A percentile compares a stretch with the other conserved stretches of the same genome.
Evolutionary conservation across 2,888 invertebrate genomes (phyloP).

Genomic region (Calameuta pallipes): DNA sequence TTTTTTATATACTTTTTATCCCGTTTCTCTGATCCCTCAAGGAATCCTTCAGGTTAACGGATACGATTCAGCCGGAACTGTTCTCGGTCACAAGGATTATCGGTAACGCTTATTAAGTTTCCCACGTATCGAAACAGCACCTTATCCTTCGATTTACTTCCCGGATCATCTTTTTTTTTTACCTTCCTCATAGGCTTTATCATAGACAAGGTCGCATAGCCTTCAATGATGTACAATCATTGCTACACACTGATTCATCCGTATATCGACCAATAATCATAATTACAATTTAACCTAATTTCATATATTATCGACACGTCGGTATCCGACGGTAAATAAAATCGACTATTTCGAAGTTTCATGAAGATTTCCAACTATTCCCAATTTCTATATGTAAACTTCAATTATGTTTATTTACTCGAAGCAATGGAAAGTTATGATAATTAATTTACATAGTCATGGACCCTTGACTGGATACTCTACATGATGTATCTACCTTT

Average conservation of each 20-base stretch:
- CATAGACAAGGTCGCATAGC: background rate
- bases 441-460: background rate
- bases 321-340: background rate
- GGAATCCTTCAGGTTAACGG: background rate
- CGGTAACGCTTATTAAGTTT: background rate
- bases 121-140: background rate
- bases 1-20: background rate
- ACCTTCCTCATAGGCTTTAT: background rate
- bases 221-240: background rate
- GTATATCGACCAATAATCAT: background rate
- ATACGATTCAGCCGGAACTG: background rate
- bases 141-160: background rate
- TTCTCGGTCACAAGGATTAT: background rate
- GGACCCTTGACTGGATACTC: background rate
- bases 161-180: background rate
- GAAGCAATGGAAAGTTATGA: background rate
- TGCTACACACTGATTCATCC: background rate
- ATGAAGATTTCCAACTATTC: background rate
- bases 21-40: background rate
- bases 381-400: background rate
- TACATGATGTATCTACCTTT: background rate
- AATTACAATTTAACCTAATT: background rate
- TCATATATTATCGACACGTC: background rate
- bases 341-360: background rate
- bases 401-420: background rate